Conservation (phyloP, 2,113 vertebrate species). For the Eurypyga helias region DNA sequence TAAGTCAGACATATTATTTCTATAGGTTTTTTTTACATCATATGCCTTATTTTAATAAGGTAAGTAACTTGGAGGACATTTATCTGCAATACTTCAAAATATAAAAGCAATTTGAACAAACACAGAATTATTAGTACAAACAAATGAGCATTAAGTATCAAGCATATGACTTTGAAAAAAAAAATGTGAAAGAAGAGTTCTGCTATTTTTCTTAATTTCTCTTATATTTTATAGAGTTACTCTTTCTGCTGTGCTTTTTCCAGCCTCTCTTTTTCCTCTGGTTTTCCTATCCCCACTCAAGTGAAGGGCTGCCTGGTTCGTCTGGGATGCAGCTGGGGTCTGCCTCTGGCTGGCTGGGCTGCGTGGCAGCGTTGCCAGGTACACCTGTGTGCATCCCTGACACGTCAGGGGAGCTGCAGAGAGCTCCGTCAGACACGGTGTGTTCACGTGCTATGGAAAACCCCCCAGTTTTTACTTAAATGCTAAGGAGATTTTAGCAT, state of each 20-base stretch:
- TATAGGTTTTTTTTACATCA: neutral
- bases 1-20: neutral
- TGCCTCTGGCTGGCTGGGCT: accelerated
- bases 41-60: neutral
- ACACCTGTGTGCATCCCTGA: neutral
- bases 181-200: neutral
- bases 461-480: accelerated
- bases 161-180: neutral
- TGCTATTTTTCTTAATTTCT: neutral
- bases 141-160: neutral
- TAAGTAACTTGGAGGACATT: neutral
- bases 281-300: neutral
- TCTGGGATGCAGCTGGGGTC: neutral
- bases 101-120: constrained; percentile 38
- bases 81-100: neutral
- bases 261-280: neutral
- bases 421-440: neutral
- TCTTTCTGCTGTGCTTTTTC: neutral
- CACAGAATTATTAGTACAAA: neutral
- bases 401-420: neutral
- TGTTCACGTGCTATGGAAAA: neutral
- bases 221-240: neutral
- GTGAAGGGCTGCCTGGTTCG: neutral
- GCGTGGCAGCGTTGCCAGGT: neutral
- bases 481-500: neutral